Conservation (phyloP, 2,113 vertebrate species). For the Pseudonaja textilis region DNA sequence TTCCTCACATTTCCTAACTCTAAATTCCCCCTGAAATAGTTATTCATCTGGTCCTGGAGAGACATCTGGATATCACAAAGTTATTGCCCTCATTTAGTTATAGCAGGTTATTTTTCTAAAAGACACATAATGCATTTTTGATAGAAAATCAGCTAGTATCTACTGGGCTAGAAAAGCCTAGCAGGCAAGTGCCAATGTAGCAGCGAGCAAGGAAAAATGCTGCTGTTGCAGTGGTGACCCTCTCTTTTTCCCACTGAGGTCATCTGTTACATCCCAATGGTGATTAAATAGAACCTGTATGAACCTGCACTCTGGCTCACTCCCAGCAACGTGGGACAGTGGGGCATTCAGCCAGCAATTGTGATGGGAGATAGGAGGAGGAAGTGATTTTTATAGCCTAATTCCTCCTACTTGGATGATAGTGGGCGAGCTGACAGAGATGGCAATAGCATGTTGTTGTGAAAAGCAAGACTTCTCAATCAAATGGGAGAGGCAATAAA, state of each 20-base stretch:
- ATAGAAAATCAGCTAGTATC: background rate
- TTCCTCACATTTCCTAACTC: background rate
- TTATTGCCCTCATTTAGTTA: background rate
- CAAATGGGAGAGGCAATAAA: background rate
- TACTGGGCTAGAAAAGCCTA: background rate
- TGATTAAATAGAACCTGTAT: background rate
- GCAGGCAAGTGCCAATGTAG: background rate
- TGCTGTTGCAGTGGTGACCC: background rate
- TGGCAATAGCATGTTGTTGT: background rate
- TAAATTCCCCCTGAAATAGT: background rate
- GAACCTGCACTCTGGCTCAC: background rate
- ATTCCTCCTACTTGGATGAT: background rate
- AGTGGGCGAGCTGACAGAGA: background rate
- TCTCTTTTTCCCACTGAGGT: background rate
- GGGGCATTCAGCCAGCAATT: background rate
- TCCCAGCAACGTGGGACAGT: background rate
- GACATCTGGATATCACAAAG: background rate
- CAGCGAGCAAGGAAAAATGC: background rate
- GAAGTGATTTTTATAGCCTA: background rate
- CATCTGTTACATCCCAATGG: background rate
- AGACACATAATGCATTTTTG: background rate
- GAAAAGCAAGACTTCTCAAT: background rate
- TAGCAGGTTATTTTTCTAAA: background rate
- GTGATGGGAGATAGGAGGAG: background rate
- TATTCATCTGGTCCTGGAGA: background rate